A percentile compares a stretch with the other conserved stretches of the same genome.
Conservation (phyloP, 2,113 vertebrate species). For the Pollachius pollachius region DNA sequence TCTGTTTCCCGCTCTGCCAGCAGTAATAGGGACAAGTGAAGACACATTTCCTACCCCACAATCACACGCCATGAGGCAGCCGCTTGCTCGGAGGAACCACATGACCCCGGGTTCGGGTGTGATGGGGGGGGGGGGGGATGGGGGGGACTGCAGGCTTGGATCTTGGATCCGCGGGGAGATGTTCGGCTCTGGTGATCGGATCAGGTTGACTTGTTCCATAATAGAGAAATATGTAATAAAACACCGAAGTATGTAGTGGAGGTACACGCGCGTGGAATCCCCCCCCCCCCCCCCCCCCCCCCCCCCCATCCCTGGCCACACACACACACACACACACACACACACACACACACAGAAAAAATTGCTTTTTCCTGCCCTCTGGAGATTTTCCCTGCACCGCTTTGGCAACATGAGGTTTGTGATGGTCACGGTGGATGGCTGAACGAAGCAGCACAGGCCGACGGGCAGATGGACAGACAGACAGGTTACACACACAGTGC, state of each 20-base stretch:
- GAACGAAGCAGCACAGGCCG: too few relatives aligned
- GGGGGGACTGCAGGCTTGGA: too few relatives aligned
- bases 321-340: too few relatives aligned
- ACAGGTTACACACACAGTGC: too few relatives aligned
- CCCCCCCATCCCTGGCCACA: conserved; percentile 19
- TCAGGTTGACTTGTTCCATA: conserved; percentile 33
- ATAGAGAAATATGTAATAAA: conserved; percentile 28
- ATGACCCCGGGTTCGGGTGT: conserved; percentile 13
- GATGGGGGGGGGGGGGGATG: background rate
- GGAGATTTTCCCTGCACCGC: too few relatives aligned
- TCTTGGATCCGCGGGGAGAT: conserved; percentile 17
- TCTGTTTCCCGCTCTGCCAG: conserved; percentile 45
- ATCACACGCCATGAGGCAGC: conserved; percentile 29
- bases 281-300: conserved; percentile 32
- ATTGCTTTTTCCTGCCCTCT: too few relatives aligned
- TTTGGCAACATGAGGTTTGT: too few relatives aligned
- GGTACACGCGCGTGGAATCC: conserved; percentile 11
- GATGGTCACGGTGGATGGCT: too few relatives aligned
- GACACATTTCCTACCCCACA: conserved; percentile 44
- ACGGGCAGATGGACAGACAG: too few relatives aligned
- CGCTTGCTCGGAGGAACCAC: conserved; percentile 4
- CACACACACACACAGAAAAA: too few relatives aligned
- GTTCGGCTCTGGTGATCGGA: conserved; percentile 30
- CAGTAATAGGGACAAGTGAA: conserved; percentile 42
- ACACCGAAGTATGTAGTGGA: conserved; percentile 2